Evolutionary conservation across 2,888 invertebrate genomes (phyloP).

Genomic region (Tipula confusa): DNA sequence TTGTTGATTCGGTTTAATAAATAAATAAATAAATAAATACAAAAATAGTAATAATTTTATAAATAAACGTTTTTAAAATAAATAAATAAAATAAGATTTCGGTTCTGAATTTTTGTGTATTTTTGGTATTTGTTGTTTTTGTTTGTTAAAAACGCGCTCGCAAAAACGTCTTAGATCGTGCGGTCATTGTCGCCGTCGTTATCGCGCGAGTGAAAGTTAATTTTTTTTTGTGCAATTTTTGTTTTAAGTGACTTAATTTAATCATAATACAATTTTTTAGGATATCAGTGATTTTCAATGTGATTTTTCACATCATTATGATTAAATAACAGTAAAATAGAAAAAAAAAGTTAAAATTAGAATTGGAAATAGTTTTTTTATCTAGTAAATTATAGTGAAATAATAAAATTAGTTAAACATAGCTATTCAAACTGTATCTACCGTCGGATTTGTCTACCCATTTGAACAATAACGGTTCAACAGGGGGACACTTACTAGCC

Average conservation of each 20-base stretch:
- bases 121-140: background rate
- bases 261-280: background rate
- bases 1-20: constrained; percentile 21
- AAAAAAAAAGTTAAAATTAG: background rate
- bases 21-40: background rate
- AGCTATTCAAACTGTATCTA: constrained; percentile 35
- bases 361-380: background rate
- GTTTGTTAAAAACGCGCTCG: background rate
- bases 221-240: background rate
- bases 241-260: background rate
- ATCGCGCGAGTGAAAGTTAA: background rate
- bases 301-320: background rate
- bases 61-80: background rate
- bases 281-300: background rate
- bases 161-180: background rate
- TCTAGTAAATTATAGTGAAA: background rate
- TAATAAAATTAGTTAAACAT: background rate
- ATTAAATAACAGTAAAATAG: background rate
- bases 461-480: constrained; percentile 32
- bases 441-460: constrained; percentile 33
- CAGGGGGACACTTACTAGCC: constrained; percentile 38
- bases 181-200: no score
- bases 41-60: background rate
- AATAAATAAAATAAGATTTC: no score
- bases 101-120: background rate